Evolutionary conservation across 2,113 vertebrate species (phyloP).

Genomic region (Thomomys bottae): DNA sequence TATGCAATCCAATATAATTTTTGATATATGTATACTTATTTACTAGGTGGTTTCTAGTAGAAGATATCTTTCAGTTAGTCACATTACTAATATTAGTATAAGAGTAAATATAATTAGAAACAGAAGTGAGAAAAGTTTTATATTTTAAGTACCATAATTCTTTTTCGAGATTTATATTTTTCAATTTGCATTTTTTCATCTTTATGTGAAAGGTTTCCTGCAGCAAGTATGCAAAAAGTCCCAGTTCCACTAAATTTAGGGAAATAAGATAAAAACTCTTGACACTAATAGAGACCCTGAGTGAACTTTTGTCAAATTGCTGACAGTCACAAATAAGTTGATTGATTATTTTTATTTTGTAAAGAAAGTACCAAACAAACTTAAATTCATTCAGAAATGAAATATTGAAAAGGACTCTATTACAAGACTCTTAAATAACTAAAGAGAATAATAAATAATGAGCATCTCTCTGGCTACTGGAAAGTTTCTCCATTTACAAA

Average conservation of each 20-base stretch:
- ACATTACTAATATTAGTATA: conserved; percentile 49
- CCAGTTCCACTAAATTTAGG: conserved; percentile 52
- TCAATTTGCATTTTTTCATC: conserved; percentile 72
- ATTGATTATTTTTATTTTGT: not conserved
- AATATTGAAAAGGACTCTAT: not conserved
- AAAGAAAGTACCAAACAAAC: not conserved
- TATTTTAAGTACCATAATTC: conserved; percentile 31
- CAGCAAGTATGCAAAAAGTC: conserved; percentile 65
- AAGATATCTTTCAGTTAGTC: conserved; percentile 38
- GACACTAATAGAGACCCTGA: not conserved
- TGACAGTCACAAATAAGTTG: not conserved
- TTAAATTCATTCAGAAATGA: not conserved
- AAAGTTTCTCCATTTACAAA: not conserved
- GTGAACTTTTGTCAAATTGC: not conserved
- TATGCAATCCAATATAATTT: not conserved
- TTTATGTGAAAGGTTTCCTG: conserved; percentile 41
- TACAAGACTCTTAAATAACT: not conserved
- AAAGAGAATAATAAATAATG: not conserved
- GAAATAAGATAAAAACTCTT: conserved; percentile 26
- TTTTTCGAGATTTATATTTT: conserved; percentile 51
- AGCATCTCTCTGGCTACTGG: not conserved
- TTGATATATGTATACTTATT: not conserved
- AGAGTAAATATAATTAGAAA: conserved; percentile 53
- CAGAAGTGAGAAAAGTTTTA: conserved; percentile 58
- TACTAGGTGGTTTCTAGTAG: not conserved